Conservation (phyloP, 2,113 vertebrate species). For the Halcyon senegalensis region DNA sequence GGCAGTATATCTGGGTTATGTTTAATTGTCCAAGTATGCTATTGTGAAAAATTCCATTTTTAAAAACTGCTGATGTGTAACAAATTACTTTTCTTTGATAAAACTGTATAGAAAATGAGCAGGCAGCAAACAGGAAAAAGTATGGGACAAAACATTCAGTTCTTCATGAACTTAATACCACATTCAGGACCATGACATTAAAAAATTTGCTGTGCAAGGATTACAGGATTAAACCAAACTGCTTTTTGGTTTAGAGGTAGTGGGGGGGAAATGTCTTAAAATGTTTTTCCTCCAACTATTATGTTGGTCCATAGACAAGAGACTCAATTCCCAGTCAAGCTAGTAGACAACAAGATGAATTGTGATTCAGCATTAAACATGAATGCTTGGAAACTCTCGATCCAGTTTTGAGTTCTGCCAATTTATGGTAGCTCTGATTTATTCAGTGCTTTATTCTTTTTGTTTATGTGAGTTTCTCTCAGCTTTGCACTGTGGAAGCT, state of each 20-base stretch:
- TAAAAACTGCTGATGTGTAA: conserved; percentile 51
- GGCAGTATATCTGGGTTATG: conserved; percentile 64
- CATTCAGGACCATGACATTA: not conserved
- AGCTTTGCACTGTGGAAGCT: not conserved
- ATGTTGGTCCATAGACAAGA: not conserved
- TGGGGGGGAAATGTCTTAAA: rapidly evolving
- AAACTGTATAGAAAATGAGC: conserved; percentile 34
- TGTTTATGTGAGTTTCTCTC: not conserved
- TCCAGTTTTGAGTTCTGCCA: not conserved
- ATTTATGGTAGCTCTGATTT: not conserved
- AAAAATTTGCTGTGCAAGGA: not conserved
- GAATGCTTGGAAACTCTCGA: not conserved
- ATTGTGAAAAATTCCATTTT: conserved; percentile 63
- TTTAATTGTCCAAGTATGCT: conserved; percentile 70
- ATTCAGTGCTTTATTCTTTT: not conserved
- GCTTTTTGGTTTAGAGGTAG: not conserved
- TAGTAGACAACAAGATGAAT: not conserved
- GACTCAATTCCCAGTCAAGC: not conserved
- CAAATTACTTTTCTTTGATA: conserved; percentile 67
- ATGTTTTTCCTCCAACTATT: not conserved
- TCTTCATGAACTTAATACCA: not conserved
- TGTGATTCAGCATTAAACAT: not conserved
- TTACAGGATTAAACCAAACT: not conserved
- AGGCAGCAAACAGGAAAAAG: conserved; percentile 50
- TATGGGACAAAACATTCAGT: conserved; percentile 1